Conservation (phyloP, 2,888 invertebrate genomes). For the Cryptocephalus primarius region DNA sequence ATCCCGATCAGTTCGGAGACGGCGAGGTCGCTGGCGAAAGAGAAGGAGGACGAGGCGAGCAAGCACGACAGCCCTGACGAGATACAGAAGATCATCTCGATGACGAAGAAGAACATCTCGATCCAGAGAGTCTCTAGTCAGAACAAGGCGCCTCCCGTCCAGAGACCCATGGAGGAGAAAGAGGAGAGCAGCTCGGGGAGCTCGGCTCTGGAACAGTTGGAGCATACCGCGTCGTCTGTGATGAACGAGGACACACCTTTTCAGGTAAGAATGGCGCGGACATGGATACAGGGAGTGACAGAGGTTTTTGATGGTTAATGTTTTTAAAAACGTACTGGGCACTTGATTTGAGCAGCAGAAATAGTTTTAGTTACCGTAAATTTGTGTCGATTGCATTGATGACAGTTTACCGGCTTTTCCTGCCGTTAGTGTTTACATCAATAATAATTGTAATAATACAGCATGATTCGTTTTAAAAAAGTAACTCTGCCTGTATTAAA, state of each 20-base stretch:
- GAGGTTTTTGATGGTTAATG: no score
- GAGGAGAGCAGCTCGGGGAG: conserved; percentile 12
- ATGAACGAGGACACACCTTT: conserved; percentile 32
- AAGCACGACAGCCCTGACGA: conserved; percentile 14
- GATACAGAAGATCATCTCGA: conserved; percentile 20
- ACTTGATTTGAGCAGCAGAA: no score
- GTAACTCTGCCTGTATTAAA: no score
- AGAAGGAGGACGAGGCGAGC: conserved; percentile 10
- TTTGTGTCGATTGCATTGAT: no score
- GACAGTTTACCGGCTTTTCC: no score
- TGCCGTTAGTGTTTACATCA: no score
- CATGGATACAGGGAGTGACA: no score
- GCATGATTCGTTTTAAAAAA: no score
- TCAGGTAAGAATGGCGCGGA: conserved; percentile 21
- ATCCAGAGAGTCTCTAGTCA: conserved; percentile 22
- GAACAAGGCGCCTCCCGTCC: conserved; percentile 5
- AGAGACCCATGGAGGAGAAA: conserved; percentile 5
- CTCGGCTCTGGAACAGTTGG: conserved; percentile 30
- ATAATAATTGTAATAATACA: no score
- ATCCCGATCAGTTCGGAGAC: conserved; percentile 27
- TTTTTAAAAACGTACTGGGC: no score
- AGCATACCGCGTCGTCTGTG: conserved; percentile 31
- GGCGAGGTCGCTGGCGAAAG: conserved; percentile 18
- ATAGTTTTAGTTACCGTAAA: no score
- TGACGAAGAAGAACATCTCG: conserved; percentile 26